Evolutionary conservation across 2,888 invertebrate species (phyloP), one percentile per base, ranked within the genome.

Genomic region (Apantesis nais): DNA sequence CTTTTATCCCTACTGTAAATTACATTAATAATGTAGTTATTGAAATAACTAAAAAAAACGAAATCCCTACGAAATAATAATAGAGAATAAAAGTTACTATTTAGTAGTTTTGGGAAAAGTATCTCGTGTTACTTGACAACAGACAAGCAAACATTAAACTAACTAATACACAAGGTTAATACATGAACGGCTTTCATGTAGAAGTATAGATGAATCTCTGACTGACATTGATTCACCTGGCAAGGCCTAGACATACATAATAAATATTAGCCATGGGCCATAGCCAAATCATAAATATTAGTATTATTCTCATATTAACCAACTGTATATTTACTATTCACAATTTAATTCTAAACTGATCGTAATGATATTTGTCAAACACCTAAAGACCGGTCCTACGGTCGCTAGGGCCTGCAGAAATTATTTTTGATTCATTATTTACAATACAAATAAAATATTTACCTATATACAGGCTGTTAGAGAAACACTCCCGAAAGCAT

Each of bases 1-100:
- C 12, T 62, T 58, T 68, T 78, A 62, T 14, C 8, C 8, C 16
- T 58, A 58, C 29, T 39, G 29, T 25, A 16, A 66, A 44, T 39
- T 41, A 48, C 16, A 60, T 67, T 41, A 39, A 41, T 71, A 66
- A 61, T 29, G 19, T 39, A 29, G 37, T 11, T 5, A 52, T 48
- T 29, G 25, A 25, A 61, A 29, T 37, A 60, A 44, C 34, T 44
- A 16, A 48, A 4, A 34, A 22, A 37, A 48, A 16, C 9, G 2
- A 61, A 1, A 25, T 25, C 8, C 16, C 25, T 9, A 29, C 5
- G 12, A 14, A 12, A 19, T 22, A 12, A 48, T 31, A 41, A 25
- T 25, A 62, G 0, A 9, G 1, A 25, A 39, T n/a, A 16, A 41
- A 34, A 25, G 14, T 9, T 22, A 52, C 14, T 39, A 22, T 5